phyloP scores from a whole-genome alignment of 2,113 vertebrate species.

The Solenodon paradoxus region DNA sequence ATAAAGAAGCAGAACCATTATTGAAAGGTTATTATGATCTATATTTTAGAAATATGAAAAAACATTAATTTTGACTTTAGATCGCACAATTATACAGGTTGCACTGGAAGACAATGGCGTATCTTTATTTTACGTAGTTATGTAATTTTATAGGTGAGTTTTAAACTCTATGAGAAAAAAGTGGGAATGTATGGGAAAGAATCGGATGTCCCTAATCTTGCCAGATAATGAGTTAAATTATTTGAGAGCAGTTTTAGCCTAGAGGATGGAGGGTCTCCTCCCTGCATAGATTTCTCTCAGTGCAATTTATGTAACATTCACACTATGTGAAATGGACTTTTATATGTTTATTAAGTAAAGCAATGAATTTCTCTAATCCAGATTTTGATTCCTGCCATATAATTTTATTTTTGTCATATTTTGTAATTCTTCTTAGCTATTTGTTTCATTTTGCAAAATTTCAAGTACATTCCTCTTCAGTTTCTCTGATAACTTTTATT shows the following conservation, averaged over 20 bases:
- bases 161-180: not conserved
- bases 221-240: not conserved
- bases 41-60: not conserved
- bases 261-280: not conserved
- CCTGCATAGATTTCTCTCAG: not conserved
- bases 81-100: not conserved
- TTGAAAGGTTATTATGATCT: no score
- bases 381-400: not conserved
- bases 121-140: not conserved
- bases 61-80: not conserved
- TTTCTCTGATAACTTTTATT: not conserved
- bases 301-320: not conserved
- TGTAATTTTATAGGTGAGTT: not conserved
- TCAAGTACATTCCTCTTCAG: not conserved
- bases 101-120: not conserved
- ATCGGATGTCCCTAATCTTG: not conserved
- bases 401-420: not conserved
- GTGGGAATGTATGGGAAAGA: not conserved
- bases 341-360: not conserved
- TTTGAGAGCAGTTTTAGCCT: not conserved
- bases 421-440: not conserved
- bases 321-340: not conserved
- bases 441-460: not conserved
- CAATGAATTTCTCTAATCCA: not conserved
- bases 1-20: not conserved